Evolutionary conservation across 2,113 vertebrate species (phyloP), one percentile per base, ranked within the genome.

Genomic region (Spea bombifrons): DNA sequence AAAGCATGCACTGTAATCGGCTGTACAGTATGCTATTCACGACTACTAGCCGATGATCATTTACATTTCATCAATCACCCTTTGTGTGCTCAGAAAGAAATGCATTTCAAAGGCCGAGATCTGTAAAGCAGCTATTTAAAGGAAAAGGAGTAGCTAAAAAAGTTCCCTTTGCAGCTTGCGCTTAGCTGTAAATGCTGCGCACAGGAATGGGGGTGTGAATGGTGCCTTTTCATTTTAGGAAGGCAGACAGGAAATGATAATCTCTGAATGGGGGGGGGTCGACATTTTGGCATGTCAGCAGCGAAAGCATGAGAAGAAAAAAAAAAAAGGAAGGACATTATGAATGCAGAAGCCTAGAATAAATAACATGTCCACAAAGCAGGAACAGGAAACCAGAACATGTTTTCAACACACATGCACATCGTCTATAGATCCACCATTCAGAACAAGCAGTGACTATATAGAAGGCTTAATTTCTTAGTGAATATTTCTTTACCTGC

Each of bases 201-300:
- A 43, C n/a, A 82, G 83, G 75, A 44, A 82, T 9, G 79, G 67
- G 10, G 66, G 17, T 84, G 76, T 81, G 66, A 80, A 79, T 3
- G 16, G n/a, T 66, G 17, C 1, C 49, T 48, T 52, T 78, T 73
- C 50, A 70, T 68, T 83, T 86, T 78, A 76, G 78, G 76, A 86
- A 85, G 67, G 17, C 10, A 80, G 75, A 66, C 1, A 76, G 63
- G 71, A 86, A 86, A 83, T 67, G 50, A 73, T 64, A 82, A 81
- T 52, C 48, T 13, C 1, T 47, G 71, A 84, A 66, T 49, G 82
- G 61, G 66, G 79, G 75, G 80, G 1, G 0, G 63, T 0, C 75
- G 4, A 2, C 81, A 47, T 71, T 78, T 55, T 72, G 73, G 10
- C 74, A 52, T 66, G 74, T 75, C 15, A 75, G 64, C 64, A 66